These are phyloP conservation scores for Meiosimyza decipiens DNA, from an alignment of 2,888 invertebrate genomes.

Conservation along the genomic window DNA sequence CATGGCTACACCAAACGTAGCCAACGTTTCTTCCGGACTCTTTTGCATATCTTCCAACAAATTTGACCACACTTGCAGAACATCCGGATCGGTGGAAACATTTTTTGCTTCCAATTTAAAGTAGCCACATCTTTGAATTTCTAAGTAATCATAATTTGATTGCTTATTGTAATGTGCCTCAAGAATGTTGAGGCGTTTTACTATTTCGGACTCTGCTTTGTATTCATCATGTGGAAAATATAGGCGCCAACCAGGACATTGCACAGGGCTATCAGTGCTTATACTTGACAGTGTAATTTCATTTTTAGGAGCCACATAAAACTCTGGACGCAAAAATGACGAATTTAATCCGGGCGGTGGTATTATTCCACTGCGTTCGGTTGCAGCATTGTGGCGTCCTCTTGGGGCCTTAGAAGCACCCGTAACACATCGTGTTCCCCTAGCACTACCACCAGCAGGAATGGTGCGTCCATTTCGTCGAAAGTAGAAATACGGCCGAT, in stretches of 20 bases:
- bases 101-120: conserved; percentile 70
- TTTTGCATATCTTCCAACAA: conserved; percentile 75
- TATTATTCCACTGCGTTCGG: background rate
- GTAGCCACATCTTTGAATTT: conserved; percentile 48
- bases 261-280: conserved; percentile 50
- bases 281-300: conserved; percentile 50
- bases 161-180: conserved; percentile 69
- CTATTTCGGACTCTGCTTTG: conserved; percentile 67
- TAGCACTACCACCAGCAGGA: conserved; percentile 49
- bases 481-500: conserved; percentile 59
- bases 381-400: background rate
- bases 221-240: conserved; percentile 79
- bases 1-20: conserved; percentile 81
- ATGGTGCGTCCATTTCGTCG: conserved; percentile 59
- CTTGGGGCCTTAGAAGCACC: background rate
- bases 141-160: conserved; percentile 48
- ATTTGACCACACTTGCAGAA: conserved; percentile 73
- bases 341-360: conserved; percentile 32
- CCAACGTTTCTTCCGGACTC: conserved; percentile 75
- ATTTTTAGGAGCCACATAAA: conserved; percentile 54
- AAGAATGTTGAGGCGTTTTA: conserved; percentile 69
- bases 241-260: conserved; percentile 79
- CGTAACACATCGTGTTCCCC: background rate
- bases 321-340: conserved; percentile 55
- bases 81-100: conserved; percentile 70